Percentiles rank a stretch among this genome's conserved stretches.
Evolutionary conservation across 2,797 vertebrate genomes (phyloP).

Genomic region (Margarornis squamiger): DNA sequence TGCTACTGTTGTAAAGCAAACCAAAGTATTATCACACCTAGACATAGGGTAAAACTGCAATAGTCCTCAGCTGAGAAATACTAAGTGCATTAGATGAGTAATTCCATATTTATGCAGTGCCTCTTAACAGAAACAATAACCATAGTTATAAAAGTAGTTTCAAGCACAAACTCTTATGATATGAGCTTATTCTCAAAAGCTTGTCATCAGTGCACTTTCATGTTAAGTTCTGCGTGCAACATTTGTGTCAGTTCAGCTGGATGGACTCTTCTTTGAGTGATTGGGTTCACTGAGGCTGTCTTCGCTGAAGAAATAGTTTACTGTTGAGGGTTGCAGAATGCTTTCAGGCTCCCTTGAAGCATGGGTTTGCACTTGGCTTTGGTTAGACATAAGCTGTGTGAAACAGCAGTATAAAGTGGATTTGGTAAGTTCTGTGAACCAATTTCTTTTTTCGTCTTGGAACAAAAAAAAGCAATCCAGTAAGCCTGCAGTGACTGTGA

Average conservation of each 20-base stretch:
- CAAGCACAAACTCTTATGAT: slow-evolving; percentile 28
- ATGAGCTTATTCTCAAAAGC: slow-evolving; percentile 14
- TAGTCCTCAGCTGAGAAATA: slow-evolving; percentile 53
- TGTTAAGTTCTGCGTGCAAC: neutral
- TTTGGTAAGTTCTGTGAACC: neutral
- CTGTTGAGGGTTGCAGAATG: neutral
- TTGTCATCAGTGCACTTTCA: slow-evolving; percentile 24
- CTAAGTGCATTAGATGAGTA: slow-evolving; percentile 50
- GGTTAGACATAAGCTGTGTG: neutral
- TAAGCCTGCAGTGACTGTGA: slow-evolving; percentile 5
- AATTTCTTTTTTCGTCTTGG: neutral
- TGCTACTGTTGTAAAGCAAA: slow-evolving; percentile 62
- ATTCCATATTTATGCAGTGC: slow-evolving; percentile 53
- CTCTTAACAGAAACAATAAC: slow-evolving; percentile 44
- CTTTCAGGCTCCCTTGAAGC: neutral
- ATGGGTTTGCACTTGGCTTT: neutral
- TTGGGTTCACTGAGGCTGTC: neutral
- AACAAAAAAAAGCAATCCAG: neutral
- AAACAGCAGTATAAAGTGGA: neutral
- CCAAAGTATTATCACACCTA: slow-evolving; percentile 66
- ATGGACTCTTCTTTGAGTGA: neutral
- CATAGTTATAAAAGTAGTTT: slow-evolving; percentile 31
- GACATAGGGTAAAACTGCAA: slow-evolving; percentile 37
- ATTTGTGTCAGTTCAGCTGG: neutral
- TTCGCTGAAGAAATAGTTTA: neutral